Evolutionary conservation across 2,797 vertebrate species (phyloP).

Genomic region (Glossophaga mutica): DNA sequence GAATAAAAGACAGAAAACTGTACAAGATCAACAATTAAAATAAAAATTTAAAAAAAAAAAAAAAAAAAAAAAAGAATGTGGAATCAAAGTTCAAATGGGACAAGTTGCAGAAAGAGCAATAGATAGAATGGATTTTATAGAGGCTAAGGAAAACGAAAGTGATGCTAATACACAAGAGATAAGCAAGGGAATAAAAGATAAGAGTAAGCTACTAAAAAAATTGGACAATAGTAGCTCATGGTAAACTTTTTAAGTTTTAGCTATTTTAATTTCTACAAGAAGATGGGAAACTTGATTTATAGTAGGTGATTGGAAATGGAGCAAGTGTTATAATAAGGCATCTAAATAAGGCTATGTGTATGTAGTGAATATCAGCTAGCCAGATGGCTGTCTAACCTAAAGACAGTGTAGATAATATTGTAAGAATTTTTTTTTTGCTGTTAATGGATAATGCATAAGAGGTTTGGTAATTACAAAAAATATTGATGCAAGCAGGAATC

Average conservation of each 20-base stretch:
- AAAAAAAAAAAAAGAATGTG: too few relatives aligned
- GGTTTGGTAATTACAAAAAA: slow-evolving; percentile 63
- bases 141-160: background rate
- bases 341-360: background rate
- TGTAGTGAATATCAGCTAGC: background rate
- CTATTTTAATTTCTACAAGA: slow-evolving; percentile 40
- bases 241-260: background rate
- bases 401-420: slow-evolving; percentile 20
- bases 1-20: too few relatives aligned
- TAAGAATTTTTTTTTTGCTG: background rate
- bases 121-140: background rate
- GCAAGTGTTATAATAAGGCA: slow-evolving; percentile 27
- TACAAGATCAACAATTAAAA: too few relatives aligned
- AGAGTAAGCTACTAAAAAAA: background rate
- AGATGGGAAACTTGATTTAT: slow-evolving; percentile 13
- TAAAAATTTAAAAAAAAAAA: too few relatives aligned
- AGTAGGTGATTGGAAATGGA: background rate
- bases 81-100: background rate
- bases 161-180: background rate
- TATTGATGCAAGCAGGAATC: slow-evolving; percentile 59
- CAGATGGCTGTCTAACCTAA: slow-evolving; percentile 49
- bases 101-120: background rate
- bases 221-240: background rate
- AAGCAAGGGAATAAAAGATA: background rate
- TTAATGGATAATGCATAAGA: slow-evolving; percentile 34